Evolutionary conservation across 2,888 invertebrate species (phyloP).

Genomic region (Blastobasis lacticolella): DNA sequence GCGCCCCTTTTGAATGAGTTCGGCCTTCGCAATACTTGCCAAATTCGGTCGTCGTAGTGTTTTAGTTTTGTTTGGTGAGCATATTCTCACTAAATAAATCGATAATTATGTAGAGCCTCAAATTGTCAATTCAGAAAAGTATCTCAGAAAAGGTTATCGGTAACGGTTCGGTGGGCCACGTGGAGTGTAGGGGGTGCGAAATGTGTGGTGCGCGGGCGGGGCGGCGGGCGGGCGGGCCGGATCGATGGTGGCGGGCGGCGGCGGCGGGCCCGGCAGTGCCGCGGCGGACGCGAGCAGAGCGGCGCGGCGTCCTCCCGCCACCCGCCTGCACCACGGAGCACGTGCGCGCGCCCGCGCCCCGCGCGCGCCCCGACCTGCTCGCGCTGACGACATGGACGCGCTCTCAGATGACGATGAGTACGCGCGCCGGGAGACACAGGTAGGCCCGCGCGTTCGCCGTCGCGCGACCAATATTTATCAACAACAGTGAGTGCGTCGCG

Average conservation of each 20-base stretch:
- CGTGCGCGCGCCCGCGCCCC: slow-evolving; percentile 48
- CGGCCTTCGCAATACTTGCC: background rate
- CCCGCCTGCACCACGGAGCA: slow-evolving; percentile 57
- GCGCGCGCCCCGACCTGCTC: slow-evolving; percentile 24
- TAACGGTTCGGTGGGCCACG: slow-evolving; percentile 27
- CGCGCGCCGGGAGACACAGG: slow-evolving; percentile 64
- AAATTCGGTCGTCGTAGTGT: background rate
- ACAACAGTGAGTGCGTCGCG: background rate
- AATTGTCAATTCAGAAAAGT: too few species aligned
- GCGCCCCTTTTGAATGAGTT: slow-evolving; percentile 38
- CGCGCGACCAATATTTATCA: background rate
- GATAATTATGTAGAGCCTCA: too few species aligned
- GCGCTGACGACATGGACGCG: slow-evolving; percentile 57
- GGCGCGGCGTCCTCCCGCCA: slow-evolving; percentile 56
- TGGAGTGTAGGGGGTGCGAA: slow-evolving; percentile 27
- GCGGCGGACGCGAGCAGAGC: slow-evolving; percentile 66
- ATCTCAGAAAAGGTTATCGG: slow-evolving; percentile 9
- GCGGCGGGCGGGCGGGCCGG: slow-evolving; percentile 32
- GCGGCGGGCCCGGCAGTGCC: slow-evolving; percentile 48
- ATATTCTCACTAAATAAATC: too few species aligned
- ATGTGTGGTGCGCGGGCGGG: slow-evolving; percentile 22
- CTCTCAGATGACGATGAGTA: slow-evolving; percentile 70
- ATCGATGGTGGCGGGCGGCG: slow-evolving; percentile 44
- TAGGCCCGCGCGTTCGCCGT: slow-evolving; percentile 28
- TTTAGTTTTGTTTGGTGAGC: too few species aligned